phyloP scores from a whole-genome alignment of 2,888 invertebrate genomes.

The Amphipoea lucens region DNA sequence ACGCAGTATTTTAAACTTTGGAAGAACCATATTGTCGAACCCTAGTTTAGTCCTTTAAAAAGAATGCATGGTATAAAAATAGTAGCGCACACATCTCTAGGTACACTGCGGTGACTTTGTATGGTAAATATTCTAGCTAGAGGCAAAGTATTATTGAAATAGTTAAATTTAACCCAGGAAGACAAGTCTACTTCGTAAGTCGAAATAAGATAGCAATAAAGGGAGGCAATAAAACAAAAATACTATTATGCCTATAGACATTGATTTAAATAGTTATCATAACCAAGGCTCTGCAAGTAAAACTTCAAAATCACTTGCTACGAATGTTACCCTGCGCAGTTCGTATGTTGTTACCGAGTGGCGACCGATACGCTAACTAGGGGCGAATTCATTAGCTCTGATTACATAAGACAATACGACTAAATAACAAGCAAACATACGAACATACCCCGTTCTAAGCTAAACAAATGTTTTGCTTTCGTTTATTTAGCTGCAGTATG shows the following conservation, averaged over 20 bases:
- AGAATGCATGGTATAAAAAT: neutral
- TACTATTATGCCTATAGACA: neutral
- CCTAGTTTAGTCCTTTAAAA: neutral
- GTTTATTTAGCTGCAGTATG: conserved; percentile 22
- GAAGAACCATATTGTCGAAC: neutral
- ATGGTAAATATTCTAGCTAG: neutral
- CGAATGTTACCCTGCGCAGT: conserved; percentile 1
- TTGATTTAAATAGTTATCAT: neutral
- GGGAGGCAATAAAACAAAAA: neutral
- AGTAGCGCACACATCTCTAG: neutral
- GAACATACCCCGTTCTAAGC: conserved; percentile 63
- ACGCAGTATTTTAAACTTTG: neutral
- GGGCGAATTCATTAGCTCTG: conserved; percentile 86
- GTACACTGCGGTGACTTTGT: neutral
- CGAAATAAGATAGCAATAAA: neutral
- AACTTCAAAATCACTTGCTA: conserved; percentile 9
- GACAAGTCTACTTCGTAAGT: neutral
- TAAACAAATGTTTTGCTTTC: conserved; percentile 37
- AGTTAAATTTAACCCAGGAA: neutral
- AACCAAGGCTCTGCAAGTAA: neutral
- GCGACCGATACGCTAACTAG: conserved; percentile 80
- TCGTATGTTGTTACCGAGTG: conserved; percentile 54
- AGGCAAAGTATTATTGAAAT: neutral
- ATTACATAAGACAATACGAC: conserved; percentile 85
- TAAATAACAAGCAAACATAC: conserved; percentile 81